Evolutionary conservation across 2,113 vertebrate genomes (phyloP).

Genomic region (Cyprinodon variegatus): DNA sequence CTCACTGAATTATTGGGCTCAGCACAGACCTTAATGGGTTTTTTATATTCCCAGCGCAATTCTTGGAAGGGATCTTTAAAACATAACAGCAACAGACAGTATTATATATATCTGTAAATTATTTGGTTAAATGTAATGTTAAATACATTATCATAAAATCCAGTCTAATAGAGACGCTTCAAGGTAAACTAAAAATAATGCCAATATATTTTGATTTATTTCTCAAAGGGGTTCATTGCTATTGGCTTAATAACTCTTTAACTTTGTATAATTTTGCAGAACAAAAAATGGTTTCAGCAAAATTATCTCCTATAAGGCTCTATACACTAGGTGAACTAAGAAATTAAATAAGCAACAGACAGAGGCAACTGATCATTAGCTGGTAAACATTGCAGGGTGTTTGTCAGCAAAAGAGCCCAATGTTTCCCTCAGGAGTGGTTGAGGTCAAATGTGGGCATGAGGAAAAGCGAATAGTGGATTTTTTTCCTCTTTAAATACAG

Average conservation of each 20-base stretch:
- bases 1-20: slow-evolving; percentile 7
- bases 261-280: neutral
- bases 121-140: neutral
- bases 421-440: neutral
- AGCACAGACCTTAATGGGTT: neutral
- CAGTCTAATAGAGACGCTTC: neutral
- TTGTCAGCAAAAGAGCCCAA: slow-evolving; percentile 1
- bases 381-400: neutral
- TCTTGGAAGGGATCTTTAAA: neutral
- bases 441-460: neutral
- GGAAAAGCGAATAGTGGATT: neutral
- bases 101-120: neutral
- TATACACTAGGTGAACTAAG: neutral
- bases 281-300: neutral
- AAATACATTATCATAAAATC: neutral
- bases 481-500: neutral
- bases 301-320: neutral
- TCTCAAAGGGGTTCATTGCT: neutral
- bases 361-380: neutral
- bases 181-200: neutral
- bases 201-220: neutral
- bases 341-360: neutral
- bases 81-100: neutral
- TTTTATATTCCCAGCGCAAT: neutral
- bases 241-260: neutral